phyloP scores from a whole-genome alignment of 2,888 invertebrate genomes.

The Formica aserva region DNA sequence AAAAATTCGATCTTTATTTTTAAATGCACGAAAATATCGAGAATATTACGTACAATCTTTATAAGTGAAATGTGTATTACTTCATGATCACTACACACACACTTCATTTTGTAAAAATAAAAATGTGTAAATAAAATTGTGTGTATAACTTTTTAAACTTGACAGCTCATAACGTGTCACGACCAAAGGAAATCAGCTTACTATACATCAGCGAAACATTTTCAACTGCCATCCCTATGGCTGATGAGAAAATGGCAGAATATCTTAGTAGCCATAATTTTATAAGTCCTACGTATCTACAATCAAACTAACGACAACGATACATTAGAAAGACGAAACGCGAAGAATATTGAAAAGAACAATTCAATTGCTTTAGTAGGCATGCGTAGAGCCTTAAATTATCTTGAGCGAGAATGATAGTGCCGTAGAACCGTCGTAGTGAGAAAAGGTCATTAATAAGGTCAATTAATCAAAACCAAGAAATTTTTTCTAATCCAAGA shows the following conservation, averaged over 20 bases:
- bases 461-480: constrained; percentile 1
- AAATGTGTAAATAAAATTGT: constrained; percentile 1
- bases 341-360: constrained; percentile 27
- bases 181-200: constrained; percentile 12
- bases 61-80: neutral
- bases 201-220: constrained; percentile 35
- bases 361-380: constrained; percentile 32
- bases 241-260: constrained; percentile 54
- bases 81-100: neutral
- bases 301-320: constrained; percentile 32
- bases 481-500: constrained; percentile 10
- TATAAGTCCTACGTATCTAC: constrained; percentile 34
- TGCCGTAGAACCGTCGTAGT: constrained; percentile 1
- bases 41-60: neutral
- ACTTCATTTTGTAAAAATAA: neutral
- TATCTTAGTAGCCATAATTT: constrained; percentile 29
- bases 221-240: constrained; percentile 46
- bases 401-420: constrained; percentile 8
- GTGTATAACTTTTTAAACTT: constrained; percentile 9
- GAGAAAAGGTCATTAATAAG: neutral
- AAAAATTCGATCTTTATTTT: neutral
- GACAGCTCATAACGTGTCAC: constrained; percentile 17
- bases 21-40: neutral
- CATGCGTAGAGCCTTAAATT: neutral
- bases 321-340: constrained; percentile 49